Base-by-base conservation (phyloP, 2,113 vertebrate genomes). In the Pseudonaja textilis region DNA sequence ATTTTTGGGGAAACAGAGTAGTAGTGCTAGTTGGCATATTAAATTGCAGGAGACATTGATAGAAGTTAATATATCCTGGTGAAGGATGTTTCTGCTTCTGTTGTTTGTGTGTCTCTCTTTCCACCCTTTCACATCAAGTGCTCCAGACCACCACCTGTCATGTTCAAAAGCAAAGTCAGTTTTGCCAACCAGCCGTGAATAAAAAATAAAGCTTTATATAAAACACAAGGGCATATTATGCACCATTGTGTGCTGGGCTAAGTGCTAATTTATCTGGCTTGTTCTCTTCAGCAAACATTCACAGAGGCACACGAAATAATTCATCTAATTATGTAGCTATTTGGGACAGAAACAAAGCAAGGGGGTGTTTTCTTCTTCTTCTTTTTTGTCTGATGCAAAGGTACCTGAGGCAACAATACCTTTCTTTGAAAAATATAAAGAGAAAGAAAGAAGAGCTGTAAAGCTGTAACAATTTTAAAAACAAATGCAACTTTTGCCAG, bases 251-350 rank as follows among this genome's bases (percentile, higher is more conserved):
- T 96, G 96, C 96, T 96, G 97, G 96, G 97, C 97, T 98, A 98
- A 98, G 98, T 98, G 98, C 98, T 98, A 98, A 98, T 98, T 98
- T 98, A 98, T 98, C 97, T 98, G 97, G 98, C 97, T 98, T 98
- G 97, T 97, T 98, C 98, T 98, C 97, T 96, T 97, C 97, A 97
- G 97, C 97, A 98, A 98, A 98, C 97, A 97, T 96, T 97, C 91
- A 95, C 97, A 96, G 96, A 97, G 97, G 98, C 97, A 98, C 97
- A 97, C 96, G 97, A 98, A 98, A 98, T 98, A 97, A 98, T 97
- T 97, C 97, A 96, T 96, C 97, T 98, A 98, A 98, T 98, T 98
- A 98, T 96, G 97, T 96, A 97, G 97, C 97, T 97, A 98, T 98
- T 98, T 97, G 97, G 96, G 95, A 95, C 96, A 97, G 97, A 98